A percentile compares a stretch with the other conserved stretches of the same genome.
phyloP scores from a whole-genome alignment of 2,113 vertebrate genomes.

The Brienomyrus brachyistius region DNA sequence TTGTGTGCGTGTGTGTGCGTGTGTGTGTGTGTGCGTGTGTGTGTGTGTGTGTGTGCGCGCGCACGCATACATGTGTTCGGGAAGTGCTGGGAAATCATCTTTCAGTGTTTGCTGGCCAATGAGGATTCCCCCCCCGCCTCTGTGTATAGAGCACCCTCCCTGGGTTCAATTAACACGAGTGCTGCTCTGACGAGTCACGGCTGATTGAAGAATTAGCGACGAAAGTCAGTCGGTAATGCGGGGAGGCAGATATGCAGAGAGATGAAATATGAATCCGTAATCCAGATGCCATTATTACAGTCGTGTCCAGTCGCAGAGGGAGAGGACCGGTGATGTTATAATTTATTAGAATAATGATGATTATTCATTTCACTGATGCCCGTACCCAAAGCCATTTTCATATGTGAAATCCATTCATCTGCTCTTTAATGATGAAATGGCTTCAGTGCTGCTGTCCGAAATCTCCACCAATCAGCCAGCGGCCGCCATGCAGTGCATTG shows the following conservation, averaged over 20 bases:
- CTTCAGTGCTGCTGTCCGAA: background rate
- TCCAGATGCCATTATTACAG: conserved; percentile 34
- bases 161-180: conserved; percentile 47
- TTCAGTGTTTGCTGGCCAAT: background rate
- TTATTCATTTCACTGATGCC: conserved; percentile 39
- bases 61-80: background rate
- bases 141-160: conserved; percentile 5
- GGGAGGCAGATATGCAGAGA: conserved; percentile 10
- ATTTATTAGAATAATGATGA: conserved; percentile 29
- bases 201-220: conserved; percentile 32
- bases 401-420: conserved; percentile 28
- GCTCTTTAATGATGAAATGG: background rate
- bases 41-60: background rate
- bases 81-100: background rate
- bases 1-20: too few species aligned
- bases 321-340: conserved; percentile 25
- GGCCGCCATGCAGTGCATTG: background rate
- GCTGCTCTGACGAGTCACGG: conserved; percentile 30
- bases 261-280: conserved; percentile 35
- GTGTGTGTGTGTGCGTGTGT: too few species aligned
- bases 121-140: background rate
- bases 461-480: background rate
- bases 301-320: background rate
- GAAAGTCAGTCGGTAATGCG: conserved; percentile 18
- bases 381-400: conserved; percentile 27